A percentile compares a stretch with the other conserved stretches of the same genome.
phyloP scores from a whole-genome alignment of 2,113 vertebrate species.

The Scatophagus argus region DNA sequence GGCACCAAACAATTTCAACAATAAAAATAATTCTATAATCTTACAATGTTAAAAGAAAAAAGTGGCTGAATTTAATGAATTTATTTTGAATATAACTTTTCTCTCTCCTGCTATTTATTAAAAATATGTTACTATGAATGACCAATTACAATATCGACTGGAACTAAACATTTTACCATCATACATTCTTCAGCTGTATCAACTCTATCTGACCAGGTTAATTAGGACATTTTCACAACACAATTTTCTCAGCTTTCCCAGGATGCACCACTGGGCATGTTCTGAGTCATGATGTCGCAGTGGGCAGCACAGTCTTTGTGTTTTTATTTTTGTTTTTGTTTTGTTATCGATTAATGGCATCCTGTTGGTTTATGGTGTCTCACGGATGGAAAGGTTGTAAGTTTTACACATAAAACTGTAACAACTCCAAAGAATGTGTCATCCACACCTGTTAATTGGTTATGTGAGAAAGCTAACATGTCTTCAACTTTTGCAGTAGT shows the following conservation, averaged over 20 bases:
- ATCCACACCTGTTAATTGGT: constrained; percentile 5
- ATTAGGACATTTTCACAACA: not conserved
- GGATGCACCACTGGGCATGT: not conserved
- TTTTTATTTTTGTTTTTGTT: too few species aligned
- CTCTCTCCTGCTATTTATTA: too few species aligned
- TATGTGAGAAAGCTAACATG: constrained; percentile 1
- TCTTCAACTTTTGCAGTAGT: not conserved
- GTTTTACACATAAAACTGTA: not conserved
- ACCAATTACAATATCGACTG: too few species aligned
- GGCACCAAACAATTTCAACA: too few species aligned
- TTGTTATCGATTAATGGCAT: constrained; percentile 28
- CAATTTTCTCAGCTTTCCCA: not conserved
- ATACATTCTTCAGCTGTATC: too few species aligned
- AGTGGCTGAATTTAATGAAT: too few species aligned
- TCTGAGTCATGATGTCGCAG: not conserved
- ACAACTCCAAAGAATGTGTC: constrained; percentile 21
- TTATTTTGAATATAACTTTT: too few species aligned
- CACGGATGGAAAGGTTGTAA: not conserved
- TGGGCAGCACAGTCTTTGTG: not conserved
- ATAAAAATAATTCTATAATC: too few species aligned
- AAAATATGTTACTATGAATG: too few species aligned
- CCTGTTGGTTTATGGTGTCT: constrained; percentile 19
- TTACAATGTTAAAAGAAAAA: too few species aligned
- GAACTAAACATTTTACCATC: too few species aligned
- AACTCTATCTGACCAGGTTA: too few species aligned